Conservation (phyloP, 2,888 invertebrate species). For the Automeris io region DNA sequence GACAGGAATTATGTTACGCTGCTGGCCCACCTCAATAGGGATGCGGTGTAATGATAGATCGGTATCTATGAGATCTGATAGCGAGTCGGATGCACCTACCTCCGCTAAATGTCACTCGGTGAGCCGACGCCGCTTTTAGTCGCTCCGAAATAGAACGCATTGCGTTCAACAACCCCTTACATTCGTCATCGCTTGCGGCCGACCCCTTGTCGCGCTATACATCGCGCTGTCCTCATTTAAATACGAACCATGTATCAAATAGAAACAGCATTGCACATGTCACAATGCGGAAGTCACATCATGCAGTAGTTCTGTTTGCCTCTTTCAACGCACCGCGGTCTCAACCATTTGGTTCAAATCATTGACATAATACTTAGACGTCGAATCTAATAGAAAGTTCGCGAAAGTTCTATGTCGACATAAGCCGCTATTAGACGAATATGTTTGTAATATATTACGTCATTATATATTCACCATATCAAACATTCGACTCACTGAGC, state of each 20-base stretch:
- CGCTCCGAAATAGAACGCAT: conserved; percentile 67
- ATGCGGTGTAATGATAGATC: conserved; percentile 24
- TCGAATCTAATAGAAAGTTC: too few relatives aligned
- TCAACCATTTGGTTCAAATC: conserved; percentile 23
- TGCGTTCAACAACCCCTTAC: conserved; percentile 74
- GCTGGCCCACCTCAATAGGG: too few relatives aligned
- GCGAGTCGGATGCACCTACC: conserved; percentile 68
- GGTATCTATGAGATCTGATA: conserved; percentile 20
- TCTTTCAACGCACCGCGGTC: conserved; percentile 19
- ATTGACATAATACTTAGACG: too few relatives aligned
- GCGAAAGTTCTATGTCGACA: too few relatives aligned
- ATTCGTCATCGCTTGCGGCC: conserved; percentile 54
- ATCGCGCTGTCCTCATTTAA: conserved; percentile 36
- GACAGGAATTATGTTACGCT: too few relatives aligned
- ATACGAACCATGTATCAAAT: conserved; percentile 22
- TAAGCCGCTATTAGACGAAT: too few relatives aligned
- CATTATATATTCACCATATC: too few relatives aligned
- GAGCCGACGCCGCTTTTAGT: conserved; percentile 66
- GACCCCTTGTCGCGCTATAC: conserved; percentile 40
- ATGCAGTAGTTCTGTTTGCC: neutral
- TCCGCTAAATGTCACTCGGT: conserved; percentile 73
- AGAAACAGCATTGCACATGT: conserved; percentile 12
- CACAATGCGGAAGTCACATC: neutral
- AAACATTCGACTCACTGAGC: too few relatives aligned
- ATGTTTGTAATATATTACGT: too few relatives aligned